Evolutionary conservation across 2,888 invertebrate genomes (phyloP), one percentile per base, ranked within the genome.

Genomic region (Merodon equestris): DNA sequence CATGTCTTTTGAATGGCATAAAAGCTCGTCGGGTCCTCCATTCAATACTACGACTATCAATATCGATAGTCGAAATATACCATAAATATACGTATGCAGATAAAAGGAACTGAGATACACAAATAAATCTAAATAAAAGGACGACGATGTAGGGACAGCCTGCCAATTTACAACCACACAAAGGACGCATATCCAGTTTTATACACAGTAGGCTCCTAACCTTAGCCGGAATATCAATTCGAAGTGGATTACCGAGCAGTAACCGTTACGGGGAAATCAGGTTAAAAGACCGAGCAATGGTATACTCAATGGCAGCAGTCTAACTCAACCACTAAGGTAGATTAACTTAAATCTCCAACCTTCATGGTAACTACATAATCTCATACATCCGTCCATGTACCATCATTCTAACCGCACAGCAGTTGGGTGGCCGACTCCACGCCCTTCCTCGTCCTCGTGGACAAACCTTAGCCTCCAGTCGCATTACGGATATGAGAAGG

Each of bases 281-380:
- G 60, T 48, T 63, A 68, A 54, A 58, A 61, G 48, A 45, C 47
- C 47, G 2, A 53, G 38, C 5, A 15, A 1, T 9, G 40, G 40
- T 9, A 10, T 40, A 9, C 27, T 27, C 7, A 2, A 1, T 13
- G 15, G 40, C 9, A 27, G 40, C 13, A 47, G 63, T 38, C 34
- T 12, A 56, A 10, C 14, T 0, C 34, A 47, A 51, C 27, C 44
- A 47, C 17, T 57, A 51, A 36, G 47, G 40, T 27, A 63, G 67
- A 73, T 63, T 53, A 53, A 63, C 60, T 61, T 45, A 68, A 70
- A 68, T 58, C 48, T 53, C 44, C 51, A 36, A 18, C 54, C 58
- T 79, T 79, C 58, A 61, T 68, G 63, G 58, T 18, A 64, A 64
- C 54, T 64, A n/a, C n/a, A n/a, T n/a, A 64, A 73, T 64, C 74